phyloP scores from a whole-genome alignment of 2,113 vertebrate genomes.

The Scalopus aquaticus region DNA sequence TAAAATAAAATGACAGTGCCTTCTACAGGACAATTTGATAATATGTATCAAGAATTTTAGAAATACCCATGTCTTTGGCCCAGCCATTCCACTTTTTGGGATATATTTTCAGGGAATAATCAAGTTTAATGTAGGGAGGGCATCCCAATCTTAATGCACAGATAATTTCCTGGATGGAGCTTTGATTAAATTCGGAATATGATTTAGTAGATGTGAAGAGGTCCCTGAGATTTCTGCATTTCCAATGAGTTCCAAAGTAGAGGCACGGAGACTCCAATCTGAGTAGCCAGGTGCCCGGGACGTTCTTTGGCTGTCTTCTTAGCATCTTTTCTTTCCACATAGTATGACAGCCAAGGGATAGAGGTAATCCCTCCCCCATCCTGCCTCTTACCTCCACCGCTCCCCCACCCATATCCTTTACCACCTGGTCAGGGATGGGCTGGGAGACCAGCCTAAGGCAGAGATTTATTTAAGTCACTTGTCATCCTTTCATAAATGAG shows the following conservation, averaged over 20 bases:
- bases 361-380: background rate
- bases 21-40: background rate
- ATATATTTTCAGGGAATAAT: background rate
- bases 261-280: background rate
- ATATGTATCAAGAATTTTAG: no score
- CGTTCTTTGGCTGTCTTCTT: background rate
- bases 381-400: no score
- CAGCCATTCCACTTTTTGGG: background rate
- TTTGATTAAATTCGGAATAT: background rate
- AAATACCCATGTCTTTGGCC: background rate
- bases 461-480: no score
- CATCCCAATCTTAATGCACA: background rate
- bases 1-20: no score
- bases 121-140: background rate
- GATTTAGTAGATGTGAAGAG: background rate
- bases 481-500: background rate
- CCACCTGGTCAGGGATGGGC: background rate
- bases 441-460: background rate
- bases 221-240: background rate
- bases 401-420: no score
- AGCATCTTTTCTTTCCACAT: background rate
- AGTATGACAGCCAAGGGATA: background rate
- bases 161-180: background rate
- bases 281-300: background rate
- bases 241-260: background rate